These are phyloP conservation scores for Choreutis nemorana DNA, from an alignment of 2,888 invertebrate genomes.

Conservation along the genomic window DNA sequence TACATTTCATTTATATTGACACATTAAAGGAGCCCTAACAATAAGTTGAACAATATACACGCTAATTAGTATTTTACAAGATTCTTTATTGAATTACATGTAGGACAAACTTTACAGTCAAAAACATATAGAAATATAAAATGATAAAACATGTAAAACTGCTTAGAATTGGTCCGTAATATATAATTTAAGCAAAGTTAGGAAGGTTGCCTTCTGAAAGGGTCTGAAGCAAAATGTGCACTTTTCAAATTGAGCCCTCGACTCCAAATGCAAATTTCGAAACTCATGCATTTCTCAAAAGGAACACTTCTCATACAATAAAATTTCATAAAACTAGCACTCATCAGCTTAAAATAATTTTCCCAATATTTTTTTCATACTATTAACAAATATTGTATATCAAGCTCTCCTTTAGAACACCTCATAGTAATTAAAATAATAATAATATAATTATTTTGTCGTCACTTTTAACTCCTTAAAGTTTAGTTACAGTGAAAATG, in stretches of 20 bases:
- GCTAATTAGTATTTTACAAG: slow-evolving; percentile 50
- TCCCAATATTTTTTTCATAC: slow-evolving; percentile 2
- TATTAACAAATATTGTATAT: too few relatives aligned
- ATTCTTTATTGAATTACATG: slow-evolving; percentile 37
- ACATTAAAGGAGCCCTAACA: slow-evolving; percentile 54
- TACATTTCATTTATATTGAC: slow-evolving; percentile 61
- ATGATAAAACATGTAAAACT: slow-evolving; percentile 26
- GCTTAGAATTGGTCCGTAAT: slow-evolving; percentile 48
- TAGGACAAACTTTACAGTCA: slow-evolving; percentile 31
- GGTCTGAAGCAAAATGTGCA: neutral
- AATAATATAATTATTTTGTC: too few relatives aligned
- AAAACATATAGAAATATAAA: slow-evolving; percentile 33
- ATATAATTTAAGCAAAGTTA: slow-evolving; percentile 18
- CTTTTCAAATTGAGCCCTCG: too few relatives aligned
- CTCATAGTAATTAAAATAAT: too few relatives aligned
- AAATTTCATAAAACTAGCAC: slow-evolving; percentile 17
- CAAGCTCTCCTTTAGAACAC: too few relatives aligned
- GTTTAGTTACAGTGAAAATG: too few relatives aligned
- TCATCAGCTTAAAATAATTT: slow-evolving; percentile 1
- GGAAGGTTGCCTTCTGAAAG: slow-evolving; percentile 22
- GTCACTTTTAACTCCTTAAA: too few relatives aligned
- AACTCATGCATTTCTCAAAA: neutral
- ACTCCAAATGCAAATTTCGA: neutral
- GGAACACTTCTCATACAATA: slow-evolving; percentile 19
- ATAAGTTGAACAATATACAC: slow-evolving; percentile 60